phyloP scores from a whole-genome alignment of 1,140 invertebrate genomes.

The Bombus fervidus region DNA sequence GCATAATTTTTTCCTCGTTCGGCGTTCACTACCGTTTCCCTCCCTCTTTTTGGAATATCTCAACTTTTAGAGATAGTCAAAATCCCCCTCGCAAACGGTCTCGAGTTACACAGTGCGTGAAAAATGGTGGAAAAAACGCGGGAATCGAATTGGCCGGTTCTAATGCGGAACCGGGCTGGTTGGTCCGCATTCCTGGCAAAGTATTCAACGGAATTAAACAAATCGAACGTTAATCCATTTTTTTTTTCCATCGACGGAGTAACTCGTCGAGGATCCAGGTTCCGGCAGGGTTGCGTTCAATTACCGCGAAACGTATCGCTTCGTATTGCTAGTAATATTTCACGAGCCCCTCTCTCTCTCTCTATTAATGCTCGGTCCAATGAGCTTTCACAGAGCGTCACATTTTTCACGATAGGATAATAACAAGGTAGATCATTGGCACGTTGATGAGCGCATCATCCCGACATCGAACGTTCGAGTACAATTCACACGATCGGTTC shows the following conservation, averaged over 20 bases:
- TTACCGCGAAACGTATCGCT: neutral
- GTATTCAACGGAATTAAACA: neutral
- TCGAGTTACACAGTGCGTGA: neutral
- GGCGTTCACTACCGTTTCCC: no score
- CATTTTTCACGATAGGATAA: slow-evolving; percentile 27
- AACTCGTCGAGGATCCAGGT: neutral
- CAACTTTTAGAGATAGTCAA: neutral
- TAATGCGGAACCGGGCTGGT: neutral
- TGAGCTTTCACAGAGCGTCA: neutral
- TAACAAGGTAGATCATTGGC: slow-evolving; percentile 31
- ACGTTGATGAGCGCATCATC: slow-evolving; percentile 29
- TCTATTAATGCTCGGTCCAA: neutral
- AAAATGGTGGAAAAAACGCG: neutral
- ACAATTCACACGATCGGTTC: slow-evolving; percentile 37
- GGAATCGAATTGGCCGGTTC: no score
- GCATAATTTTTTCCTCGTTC: no score
- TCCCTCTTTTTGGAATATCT: neutral
- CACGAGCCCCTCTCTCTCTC: no score
- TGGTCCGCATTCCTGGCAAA: neutral
- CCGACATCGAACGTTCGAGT: slow-evolving; percentile 15
- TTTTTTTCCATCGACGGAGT: no score
- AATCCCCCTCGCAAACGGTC: neutral
- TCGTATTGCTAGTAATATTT: neutral
- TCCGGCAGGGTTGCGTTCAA: neutral
- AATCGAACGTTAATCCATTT: slow-evolving; percentile 2